phyloP scores from a whole-genome alignment of 2,113 vertebrate species.

The Brachypodius melanocephalos region DNA sequence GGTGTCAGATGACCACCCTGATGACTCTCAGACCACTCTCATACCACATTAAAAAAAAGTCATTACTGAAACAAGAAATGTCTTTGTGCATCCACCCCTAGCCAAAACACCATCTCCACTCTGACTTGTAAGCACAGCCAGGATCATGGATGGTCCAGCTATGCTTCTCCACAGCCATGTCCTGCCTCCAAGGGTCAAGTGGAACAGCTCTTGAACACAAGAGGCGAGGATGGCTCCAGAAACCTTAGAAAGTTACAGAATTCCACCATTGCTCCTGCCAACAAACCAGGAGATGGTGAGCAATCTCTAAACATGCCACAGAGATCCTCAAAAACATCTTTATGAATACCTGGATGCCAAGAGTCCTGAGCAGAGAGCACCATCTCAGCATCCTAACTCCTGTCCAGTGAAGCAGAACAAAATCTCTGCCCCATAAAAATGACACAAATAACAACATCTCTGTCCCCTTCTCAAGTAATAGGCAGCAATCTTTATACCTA shows the following conservation, averaged over 20 bases:
- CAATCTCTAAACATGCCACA: background rate
- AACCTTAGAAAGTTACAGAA: background rate
- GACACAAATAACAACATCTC: background rate
- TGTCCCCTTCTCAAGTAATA: background rate
- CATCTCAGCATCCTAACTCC: background rate
- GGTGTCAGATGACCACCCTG: background rate
- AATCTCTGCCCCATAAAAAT: background rate
- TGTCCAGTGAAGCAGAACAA: background rate
- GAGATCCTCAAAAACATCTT: background rate
- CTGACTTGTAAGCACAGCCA: background rate
- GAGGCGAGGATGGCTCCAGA: background rate
- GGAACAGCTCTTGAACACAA: background rate
- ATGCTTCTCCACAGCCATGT: background rate
- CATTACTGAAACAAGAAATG: background rate
- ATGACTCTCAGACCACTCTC: background rate
- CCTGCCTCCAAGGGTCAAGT: background rate
- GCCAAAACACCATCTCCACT: background rate
- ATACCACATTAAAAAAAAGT: background rate
- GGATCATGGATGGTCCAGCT: background rate
- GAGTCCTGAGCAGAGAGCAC: background rate
- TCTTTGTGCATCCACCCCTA: background rate
- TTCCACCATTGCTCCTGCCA: background rate
- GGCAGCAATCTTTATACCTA: background rate
- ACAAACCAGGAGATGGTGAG: no score
- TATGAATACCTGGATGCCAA: background rate